Conservation (phyloP, 2,113 vertebrate species). For the Dicerorhinus sumatrensis region DNA sequence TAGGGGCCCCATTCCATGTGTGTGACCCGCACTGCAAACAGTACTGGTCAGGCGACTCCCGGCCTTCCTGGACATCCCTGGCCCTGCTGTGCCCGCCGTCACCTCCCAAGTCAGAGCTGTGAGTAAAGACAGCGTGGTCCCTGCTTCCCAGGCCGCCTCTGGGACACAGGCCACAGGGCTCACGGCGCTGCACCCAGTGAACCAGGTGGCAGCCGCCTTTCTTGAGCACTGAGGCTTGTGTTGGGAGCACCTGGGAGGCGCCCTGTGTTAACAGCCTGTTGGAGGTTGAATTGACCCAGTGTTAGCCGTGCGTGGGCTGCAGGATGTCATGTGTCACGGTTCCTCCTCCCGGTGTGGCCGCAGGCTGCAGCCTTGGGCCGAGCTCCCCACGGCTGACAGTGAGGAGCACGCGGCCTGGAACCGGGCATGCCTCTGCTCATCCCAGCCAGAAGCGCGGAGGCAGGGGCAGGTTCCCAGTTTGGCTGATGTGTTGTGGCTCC, state of each 20-base stretch:
- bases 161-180: neutral
- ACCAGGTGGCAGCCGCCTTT: neutral
- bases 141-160: too few relatives aligned
- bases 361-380: fast-evolving
- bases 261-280: neutral
- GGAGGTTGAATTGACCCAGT: neutral
- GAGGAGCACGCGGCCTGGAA: neutral
- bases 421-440: fast-evolving
- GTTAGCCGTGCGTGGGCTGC: neutral
- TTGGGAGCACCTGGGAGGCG: fast-evolving
- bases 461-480: neutral
- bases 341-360: neutral
- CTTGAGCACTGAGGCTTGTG: neutral
- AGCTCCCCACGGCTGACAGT: neutral
- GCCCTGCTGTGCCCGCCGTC: neutral
- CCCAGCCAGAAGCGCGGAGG: neutral
- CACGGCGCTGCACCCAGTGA: fast-evolving
- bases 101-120: neutral
- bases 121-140: neutral
- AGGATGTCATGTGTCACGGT: neutral
- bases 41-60: fast-evolving
- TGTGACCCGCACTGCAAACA: neutral
- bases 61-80: neutral
- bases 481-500: neutral
- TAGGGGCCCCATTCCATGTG: fast-evolving